phyloP scores from a whole-genome alignment of 2,113 vertebrate species.

The Clarias macrocephalus region DNA sequence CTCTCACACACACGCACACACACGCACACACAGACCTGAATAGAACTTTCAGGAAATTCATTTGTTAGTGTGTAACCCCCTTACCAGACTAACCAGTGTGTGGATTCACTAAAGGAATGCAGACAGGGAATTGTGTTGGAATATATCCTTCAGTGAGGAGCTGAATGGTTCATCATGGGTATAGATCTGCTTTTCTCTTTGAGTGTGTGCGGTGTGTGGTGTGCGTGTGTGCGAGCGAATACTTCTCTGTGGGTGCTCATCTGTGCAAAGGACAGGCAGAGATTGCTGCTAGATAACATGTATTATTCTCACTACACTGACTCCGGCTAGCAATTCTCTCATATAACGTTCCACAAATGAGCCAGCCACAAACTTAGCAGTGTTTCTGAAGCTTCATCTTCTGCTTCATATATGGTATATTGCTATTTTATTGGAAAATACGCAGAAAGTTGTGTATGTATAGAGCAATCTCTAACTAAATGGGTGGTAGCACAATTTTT shows the following conservation, averaged over 20 bases:
- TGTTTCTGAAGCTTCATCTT: conserved; percentile 33
- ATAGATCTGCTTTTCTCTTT: conserved; percentile 50
- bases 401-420: conserved; percentile 1
- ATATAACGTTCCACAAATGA: conserved; percentile 48
- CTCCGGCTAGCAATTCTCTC: conserved; percentile 43
- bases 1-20: conserved; percentile 43
- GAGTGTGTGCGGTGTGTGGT: neutral
- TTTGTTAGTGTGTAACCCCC: conserved; percentile 35
- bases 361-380: conserved; percentile 29
- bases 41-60: conserved; percentile 16
- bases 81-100: conserved; percentile 37
- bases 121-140: conserved; percentile 36
- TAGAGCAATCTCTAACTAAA: conserved; percentile 17
- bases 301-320: conserved; percentile 54
- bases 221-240: conserved; percentile 12
- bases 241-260: conserved; percentile 48
- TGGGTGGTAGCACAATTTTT: neutral
- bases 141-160: conserved; percentile 39
- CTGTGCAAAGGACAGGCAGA: conserved; percentile 45
- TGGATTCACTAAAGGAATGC: conserved; percentile 31
- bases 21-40: conserved; percentile 45
- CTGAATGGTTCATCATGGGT: conserved; percentile 44
- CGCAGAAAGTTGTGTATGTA: neutral
- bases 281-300: conserved; percentile 55
- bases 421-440: conserved; percentile 32